Percentiles rank a stretch among this genome's conserved stretches.
Evolutionary conservation across 2,888 invertebrate species (phyloP).

Genomic region (Synergus japonicus): DNA sequence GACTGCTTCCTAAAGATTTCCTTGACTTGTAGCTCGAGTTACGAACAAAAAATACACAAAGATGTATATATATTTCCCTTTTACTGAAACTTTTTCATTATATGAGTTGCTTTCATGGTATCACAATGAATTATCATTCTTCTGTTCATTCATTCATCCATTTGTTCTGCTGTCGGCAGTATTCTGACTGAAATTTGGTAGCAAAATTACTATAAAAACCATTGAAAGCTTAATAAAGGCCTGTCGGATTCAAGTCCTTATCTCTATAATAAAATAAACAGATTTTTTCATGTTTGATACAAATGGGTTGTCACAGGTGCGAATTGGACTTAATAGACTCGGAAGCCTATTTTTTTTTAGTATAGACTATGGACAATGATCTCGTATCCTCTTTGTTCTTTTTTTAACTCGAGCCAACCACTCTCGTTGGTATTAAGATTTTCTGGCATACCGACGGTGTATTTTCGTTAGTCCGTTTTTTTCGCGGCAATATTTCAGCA

Average conservation of each 20-base stretch:
- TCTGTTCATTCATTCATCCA: not conserved
- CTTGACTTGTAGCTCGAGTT: too few relatives aligned
- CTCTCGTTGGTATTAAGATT: slow-evolving; percentile 1
- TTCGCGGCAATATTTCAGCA: slow-evolving; percentile 21
- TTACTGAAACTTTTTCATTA: not conserved
- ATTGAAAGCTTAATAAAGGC: too few relatives aligned
- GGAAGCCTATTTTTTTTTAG: not conserved
- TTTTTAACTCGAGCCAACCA: slow-evolving; percentile 7
- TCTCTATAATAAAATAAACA: too few relatives aligned
- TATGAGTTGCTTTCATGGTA: not conserved
- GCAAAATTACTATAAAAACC: not conserved
- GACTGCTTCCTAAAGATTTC: too few relatives aligned
- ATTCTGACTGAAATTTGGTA: not conserved
- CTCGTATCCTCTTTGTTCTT: not conserved
- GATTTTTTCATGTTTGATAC: not conserved
- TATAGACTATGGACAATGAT: not conserved
- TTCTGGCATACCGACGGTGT: not conserved
- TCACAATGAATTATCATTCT: not conserved
- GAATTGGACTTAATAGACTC: not conserved
- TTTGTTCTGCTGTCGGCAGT: not conserved
- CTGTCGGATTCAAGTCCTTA: too few relatives aligned
- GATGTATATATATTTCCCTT: not conserved
- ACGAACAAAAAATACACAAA: not conserved
- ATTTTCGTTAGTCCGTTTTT: slow-evolving; percentile 2
- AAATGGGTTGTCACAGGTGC: not conserved